Evolutionary conservation across 2,113 vertebrate species (phyloP).

Genomic region (Phodopus roborovskii): DNA sequence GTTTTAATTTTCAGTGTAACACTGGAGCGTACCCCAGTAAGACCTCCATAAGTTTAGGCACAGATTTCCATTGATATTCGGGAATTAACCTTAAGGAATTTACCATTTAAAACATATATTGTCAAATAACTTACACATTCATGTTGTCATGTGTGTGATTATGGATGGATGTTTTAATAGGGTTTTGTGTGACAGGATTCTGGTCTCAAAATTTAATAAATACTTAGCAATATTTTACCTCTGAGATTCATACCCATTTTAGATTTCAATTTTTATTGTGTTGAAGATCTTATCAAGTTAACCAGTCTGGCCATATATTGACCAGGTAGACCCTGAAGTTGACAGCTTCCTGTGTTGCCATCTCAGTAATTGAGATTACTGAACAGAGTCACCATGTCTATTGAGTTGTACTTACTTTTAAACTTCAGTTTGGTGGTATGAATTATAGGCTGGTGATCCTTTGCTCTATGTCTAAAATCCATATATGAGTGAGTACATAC

Average conservation of each 20-base stretch:
- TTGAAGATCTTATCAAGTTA: neutral
- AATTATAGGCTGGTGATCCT: too few species aligned
- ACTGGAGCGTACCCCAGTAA: too few species aligned
- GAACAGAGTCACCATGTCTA: neutral
- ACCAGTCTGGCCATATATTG: neutral
- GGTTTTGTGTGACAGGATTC: neutral
- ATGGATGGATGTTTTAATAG: neutral
- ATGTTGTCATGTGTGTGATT: neutral
- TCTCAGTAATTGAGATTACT: neutral
- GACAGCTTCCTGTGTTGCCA: too few species aligned
- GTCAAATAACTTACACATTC: neutral
- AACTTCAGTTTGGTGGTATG: neutral
- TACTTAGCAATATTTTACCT: neutral
- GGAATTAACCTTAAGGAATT: neutral
- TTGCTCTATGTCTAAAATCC: too few species aligned
- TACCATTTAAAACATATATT: neutral
- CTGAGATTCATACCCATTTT: neutral
- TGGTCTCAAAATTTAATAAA: too few species aligned
- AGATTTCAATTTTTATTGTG: neutral
- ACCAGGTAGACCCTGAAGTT: neutral
- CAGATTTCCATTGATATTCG: neutral
- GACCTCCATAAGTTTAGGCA: neutral
- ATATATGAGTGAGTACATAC: too few species aligned
- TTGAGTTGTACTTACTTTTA: neutral
- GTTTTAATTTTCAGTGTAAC: too few species aligned